phyloP scores from a whole-genome alignment of 2,888 invertebrate species.

The Scaptomyza parva region DNA sequence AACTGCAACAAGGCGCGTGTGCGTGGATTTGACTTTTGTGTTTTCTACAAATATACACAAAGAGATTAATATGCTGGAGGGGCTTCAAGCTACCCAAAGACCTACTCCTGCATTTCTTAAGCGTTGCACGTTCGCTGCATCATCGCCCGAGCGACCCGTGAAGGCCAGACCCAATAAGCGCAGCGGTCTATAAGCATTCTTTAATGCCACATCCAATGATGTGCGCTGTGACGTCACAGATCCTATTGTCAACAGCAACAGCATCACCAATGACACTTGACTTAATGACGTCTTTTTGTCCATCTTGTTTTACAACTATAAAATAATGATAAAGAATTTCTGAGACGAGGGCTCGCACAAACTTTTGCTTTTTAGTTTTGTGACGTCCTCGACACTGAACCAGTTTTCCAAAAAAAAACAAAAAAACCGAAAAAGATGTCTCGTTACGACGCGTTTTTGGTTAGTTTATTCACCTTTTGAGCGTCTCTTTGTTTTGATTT shows the following conservation, averaged over 20 bases:
- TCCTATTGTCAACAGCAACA: slow-evolving; percentile 36
- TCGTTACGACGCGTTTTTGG: slow-evolving; percentile 44
- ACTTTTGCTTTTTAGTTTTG: slow-evolving; percentile 58
- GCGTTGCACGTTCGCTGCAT: slow-evolving; percentile 68
- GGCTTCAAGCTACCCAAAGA: slow-evolving; percentile 2
- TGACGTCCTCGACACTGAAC: slow-evolving; percentile 78
- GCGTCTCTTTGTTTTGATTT: slow-evolving; percentile 58
- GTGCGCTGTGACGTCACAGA: slow-evolving; percentile 77
- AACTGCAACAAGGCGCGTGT: slow-evolving; percentile 74
- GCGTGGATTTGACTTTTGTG: slow-evolving; percentile 76
- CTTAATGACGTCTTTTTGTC: slow-evolving; percentile 33
- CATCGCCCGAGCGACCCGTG: slow-evolving; percentile 80
- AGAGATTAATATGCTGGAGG: neutral
- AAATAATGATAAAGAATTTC: slow-evolving; percentile 13
- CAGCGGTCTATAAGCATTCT: slow-evolving; percentile 68
- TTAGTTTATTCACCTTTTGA: slow-evolving; percentile 71
- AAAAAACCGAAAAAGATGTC: slow-evolving; percentile 18
- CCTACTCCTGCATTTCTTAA: slow-evolving; percentile 76
- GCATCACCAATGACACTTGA: slow-evolving; percentile 24
- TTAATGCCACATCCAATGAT: slow-evolving; percentile 69
- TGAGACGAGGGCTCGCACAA: neutral
- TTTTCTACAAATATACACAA: slow-evolving; percentile 72
- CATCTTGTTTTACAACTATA: slow-evolving; percentile 38
- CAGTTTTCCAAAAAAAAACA: slow-evolving; percentile 53
- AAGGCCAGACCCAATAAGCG: slow-evolving; percentile 73